These are phyloP conservation scores for Pongo abelii DNA, from an alignment of 2,113 vertebrate genomes.

Conservation along the genomic window DNA sequence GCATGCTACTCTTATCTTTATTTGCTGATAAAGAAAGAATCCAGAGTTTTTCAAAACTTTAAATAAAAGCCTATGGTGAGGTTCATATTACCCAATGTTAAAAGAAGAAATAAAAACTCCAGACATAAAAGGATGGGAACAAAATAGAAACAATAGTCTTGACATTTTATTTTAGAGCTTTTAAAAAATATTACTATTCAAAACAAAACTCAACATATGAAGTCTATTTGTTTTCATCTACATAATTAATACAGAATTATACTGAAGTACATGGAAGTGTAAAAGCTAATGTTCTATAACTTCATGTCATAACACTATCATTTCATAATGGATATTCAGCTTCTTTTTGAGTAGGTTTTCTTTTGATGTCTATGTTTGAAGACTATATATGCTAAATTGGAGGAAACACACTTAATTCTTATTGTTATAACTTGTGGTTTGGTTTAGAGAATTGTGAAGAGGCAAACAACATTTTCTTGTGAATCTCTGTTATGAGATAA, in stretches of 20 bases:
- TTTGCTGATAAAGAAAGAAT: slow-evolving; percentile 87
- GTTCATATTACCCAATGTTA: slow-evolving; percentile 78
- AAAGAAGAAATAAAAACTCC: slow-evolving; percentile 47
- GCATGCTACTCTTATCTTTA: slow-evolving; percentile 88
- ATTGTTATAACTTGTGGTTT: background rate
- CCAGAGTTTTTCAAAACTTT: slow-evolving; percentile 83
- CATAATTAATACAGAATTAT: slow-evolving; percentile 23
- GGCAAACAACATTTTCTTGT: background rate
- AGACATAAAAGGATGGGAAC: slow-evolving; percentile 39
- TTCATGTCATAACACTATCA: background rate
- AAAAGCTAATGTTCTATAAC: background rate
- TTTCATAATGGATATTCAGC: background rate
- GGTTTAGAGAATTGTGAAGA: background rate
- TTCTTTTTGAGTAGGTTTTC: slow-evolving; percentile 7
- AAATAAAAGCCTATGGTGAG: slow-evolving; percentile 76
- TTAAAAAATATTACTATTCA: slow-evolving; percentile 5
- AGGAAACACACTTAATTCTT: background rate
- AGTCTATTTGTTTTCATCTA: slow-evolving; percentile 31
- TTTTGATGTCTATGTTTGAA: slow-evolving; percentile 17
- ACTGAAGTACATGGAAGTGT: background rate
- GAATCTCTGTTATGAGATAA: background rate
- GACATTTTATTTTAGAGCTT: slow-evolving; percentile 51
- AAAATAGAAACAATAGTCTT: background rate
- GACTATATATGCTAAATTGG: background rate
- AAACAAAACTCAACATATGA: slow-evolving; percentile 58